Conservation (phyloP, 2,113 vertebrate species). For the Callionymus lyra region DNA sequence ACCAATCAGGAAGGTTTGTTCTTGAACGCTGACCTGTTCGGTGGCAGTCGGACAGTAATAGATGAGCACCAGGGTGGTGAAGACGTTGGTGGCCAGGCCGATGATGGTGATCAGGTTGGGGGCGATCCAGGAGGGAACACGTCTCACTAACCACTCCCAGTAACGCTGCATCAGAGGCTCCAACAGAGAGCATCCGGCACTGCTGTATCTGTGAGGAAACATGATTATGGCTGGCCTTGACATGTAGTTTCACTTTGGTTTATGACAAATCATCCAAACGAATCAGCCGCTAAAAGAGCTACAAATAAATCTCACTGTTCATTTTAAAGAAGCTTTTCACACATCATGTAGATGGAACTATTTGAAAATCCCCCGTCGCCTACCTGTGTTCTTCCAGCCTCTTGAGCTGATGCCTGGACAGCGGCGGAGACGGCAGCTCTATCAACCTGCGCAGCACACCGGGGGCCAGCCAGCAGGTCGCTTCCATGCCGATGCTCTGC, state of each 20-base stretch:
- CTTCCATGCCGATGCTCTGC: slow-evolving; percentile 50
- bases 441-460: slow-evolving; percentile 74
- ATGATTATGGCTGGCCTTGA: too few species aligned
- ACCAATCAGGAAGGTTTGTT: too few species aligned
- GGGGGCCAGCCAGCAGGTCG: slow-evolving; percentile 58
- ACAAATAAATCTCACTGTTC: too few species aligned
- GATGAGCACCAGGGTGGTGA: slow-evolving; percentile 87
- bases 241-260: neutral
- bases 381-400: slow-evolving; percentile 90
- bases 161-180: slow-evolving; percentile 94
- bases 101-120: slow-evolving; percentile 95
- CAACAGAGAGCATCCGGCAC: slow-evolving; percentile 85
- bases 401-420: slow-evolving; percentile 90
- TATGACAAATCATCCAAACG: neutral
- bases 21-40: slow-evolving; percentile 75
- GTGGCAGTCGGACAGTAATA: slow-evolving; percentile 95
- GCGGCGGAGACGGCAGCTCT: slow-evolving; percentile 82
- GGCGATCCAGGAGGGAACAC: slow-evolving; percentile 89
- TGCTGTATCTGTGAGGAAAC: slow-evolving; percentile 71
- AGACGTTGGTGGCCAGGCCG: slow-evolving; percentile 89
- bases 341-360: too few species aligned
- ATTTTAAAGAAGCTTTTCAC: too few species aligned
- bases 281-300: neutral
- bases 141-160: slow-evolving; percentile 92
- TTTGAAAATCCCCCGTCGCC: too few species aligned